Conservation (phyloP, 2,797 vertebrate species). For the Sebastiscus albofasciatus region DNA sequence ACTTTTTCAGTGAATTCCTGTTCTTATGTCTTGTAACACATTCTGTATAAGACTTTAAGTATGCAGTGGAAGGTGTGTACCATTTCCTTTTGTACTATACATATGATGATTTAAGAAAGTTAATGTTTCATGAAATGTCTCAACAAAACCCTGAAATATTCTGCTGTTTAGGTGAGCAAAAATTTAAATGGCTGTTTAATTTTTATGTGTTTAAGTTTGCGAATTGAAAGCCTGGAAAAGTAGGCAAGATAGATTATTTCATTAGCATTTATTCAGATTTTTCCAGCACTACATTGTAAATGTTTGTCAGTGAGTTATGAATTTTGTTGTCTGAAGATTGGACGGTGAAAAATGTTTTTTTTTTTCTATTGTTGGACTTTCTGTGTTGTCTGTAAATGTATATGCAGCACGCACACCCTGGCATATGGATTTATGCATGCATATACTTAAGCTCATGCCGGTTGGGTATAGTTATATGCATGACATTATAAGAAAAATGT, state of each 20-base stretch:
- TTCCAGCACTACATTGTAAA: too few species aligned
- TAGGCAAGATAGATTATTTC: not conserved
- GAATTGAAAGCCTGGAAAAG: not conserved
- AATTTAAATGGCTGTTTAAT: not conserved
- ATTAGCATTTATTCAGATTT: not conserved
- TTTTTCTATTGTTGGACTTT: too few species aligned
- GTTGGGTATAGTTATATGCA: not conserved
- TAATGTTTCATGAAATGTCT: not conserved
- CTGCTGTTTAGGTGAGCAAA: not conserved
- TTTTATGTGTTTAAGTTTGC: not conserved
- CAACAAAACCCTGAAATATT: not conserved
- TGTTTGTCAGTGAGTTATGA: too few species aligned
- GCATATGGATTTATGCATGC: too few species aligned
- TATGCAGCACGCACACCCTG: too few species aligned
- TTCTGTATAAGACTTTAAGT: not conserved
- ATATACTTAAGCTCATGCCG: too few species aligned
- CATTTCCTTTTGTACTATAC: not conserved
- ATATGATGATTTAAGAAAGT: not conserved
- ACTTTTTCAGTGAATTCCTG: not conserved
- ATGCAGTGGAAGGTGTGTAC: not conserved
- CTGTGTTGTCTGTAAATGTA: too few species aligned
- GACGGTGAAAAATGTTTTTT: too few species aligned
- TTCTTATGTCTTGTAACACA: not conserved
- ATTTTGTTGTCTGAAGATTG: too few species aligned
- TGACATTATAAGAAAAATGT: not conserved